These are phyloP conservation scores for Neostethus bicornis DNA, from an alignment of 2,797 vertebrate species.

Conservation along the genomic window DNA sequence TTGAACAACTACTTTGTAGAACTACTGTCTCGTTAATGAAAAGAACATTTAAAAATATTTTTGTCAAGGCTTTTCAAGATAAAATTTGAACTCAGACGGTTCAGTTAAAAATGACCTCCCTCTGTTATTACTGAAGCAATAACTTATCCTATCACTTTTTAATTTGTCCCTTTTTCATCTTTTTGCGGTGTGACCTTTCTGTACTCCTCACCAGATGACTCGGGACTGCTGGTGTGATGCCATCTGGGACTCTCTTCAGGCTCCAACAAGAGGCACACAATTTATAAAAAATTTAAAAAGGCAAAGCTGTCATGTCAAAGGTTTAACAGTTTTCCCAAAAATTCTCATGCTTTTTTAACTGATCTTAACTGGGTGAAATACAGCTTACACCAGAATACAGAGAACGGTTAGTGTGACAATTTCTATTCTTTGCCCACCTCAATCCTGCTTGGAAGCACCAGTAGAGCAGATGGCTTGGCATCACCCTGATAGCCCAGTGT, in stretches of 20 bases:
- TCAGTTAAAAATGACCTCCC: background rate
- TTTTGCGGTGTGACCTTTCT: slow-evolving; percentile 48
- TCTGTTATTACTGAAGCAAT: background rate
- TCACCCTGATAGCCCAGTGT: slow-evolving; percentile 68
- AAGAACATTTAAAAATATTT: no score
- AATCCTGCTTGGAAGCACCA: slow-evolving; percentile 58
- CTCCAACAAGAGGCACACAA: slow-evolving; percentile 40
- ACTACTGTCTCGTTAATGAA: no score
- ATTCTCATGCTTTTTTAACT: slow-evolving; percentile 17
- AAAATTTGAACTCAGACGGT: background rate
- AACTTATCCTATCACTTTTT: background rate
- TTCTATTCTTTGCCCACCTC: slow-evolving; percentile 44
- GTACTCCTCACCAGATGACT: slow-evolving; percentile 38
- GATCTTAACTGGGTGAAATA: background rate
- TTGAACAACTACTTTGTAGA: no score
- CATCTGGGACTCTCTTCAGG: slow-evolving; percentile 60
- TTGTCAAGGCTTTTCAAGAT: background rate
- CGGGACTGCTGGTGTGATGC: slow-evolving; percentile 50
- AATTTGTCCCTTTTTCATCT: slow-evolving; percentile 6
- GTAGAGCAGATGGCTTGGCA: slow-evolving; percentile 80
- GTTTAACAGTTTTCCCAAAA: no score
- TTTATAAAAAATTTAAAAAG: slow-evolving; percentile 13
- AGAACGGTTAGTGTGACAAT: slow-evolving; percentile 24
- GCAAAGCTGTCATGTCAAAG: background rate
- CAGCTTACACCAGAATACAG: slow-evolving; percentile 12